Evolutionary conservation across 1,140 invertebrate genomes (phyloP).

Genomic region (Sycophila sp.): DNA sequence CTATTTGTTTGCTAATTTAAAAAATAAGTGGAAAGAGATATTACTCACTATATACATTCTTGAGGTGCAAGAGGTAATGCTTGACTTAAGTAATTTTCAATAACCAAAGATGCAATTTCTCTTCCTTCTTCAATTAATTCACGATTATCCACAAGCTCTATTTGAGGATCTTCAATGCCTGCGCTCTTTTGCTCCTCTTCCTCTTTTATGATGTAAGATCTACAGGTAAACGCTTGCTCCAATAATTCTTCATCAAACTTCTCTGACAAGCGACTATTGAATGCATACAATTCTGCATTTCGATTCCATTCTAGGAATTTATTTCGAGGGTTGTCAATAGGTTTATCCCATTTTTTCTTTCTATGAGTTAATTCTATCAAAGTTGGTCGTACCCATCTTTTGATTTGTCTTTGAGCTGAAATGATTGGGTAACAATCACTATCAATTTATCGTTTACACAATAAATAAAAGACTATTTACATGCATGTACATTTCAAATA

Average conservation of each 20-base stretch:
- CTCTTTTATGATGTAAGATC: constrained; percentile 82
- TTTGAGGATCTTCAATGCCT: constrained; percentile 70
- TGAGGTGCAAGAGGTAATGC: constrained; percentile 78
- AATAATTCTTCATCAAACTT: constrained; percentile 78
- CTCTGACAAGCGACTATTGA: constrained; percentile 87
- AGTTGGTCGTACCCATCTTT: constrained; percentile 70
- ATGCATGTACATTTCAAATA: background rate
- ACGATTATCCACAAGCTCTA: constrained; percentile 75
- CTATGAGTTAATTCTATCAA: constrained; percentile 61
- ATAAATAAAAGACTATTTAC: background rate
- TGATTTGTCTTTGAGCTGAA: constrained; percentile 55
- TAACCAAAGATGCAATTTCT: constrained; percentile 68
- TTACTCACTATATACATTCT: constrained; percentile 71
- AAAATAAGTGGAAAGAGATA: background rate
- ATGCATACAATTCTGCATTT: constrained; percentile 87
- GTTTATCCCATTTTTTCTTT: constrained; percentile 49
- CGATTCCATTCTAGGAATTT: constrained; percentile 87
- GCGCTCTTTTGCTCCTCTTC: constrained; percentile 73
- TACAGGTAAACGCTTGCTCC: constrained; percentile 80
- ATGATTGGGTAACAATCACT: too few relatives aligned
- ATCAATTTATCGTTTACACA: too few relatives aligned
- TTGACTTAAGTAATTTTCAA: constrained; percentile 70
- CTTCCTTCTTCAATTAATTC: constrained; percentile 76
- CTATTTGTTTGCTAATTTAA: background rate
- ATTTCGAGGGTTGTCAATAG: constrained; percentile 63